phyloP scores from a whole-genome alignment of 2,888 invertebrate species.

The Vannuccia rotundouncinata region DNA sequence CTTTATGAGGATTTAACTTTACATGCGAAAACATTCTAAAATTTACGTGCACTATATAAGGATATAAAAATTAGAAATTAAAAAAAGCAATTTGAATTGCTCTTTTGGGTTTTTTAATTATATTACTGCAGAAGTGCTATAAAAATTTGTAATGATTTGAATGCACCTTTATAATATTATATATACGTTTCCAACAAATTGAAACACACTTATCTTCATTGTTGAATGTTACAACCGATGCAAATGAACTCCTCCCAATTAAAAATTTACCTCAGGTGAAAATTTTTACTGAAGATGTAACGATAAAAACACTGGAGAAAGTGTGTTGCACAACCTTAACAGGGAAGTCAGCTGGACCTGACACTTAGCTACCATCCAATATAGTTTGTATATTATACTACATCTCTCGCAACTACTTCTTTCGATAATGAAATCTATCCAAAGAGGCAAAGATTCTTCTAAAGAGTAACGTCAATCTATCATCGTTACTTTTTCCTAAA shows the following conservation, averaged over 20 bases:
- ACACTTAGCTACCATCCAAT: neutral
- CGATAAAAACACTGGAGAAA: neutral
- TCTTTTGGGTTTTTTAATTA: too few species aligned
- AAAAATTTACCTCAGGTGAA: neutral
- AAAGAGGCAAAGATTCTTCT: neutral
- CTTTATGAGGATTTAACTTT: too few species aligned
- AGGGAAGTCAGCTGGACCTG: neutral
- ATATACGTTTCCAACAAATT: too few species aligned
- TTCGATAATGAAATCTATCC: constrained; percentile 6
- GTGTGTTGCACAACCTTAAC: neutral
- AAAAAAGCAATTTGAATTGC: too few species aligned
- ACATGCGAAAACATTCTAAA: too few species aligned
- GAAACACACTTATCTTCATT: neutral
- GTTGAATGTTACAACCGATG: neutral
- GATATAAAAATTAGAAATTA: too few species aligned
- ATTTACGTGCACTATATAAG: too few species aligned
- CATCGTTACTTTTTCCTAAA: neutral
- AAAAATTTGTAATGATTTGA: too few species aligned
- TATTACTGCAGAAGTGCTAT: too few species aligned
- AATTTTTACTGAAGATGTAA: neutral
- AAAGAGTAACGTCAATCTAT: neutral
- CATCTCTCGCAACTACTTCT: neutral
- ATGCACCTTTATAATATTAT: too few species aligned
- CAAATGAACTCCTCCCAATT: neutral
- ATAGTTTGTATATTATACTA: neutral